These are phyloP conservation scores for Myiotriccus ornatus DNA, from an alignment of 2,797 vertebrate species.

Conservation along the genomic window DNA sequence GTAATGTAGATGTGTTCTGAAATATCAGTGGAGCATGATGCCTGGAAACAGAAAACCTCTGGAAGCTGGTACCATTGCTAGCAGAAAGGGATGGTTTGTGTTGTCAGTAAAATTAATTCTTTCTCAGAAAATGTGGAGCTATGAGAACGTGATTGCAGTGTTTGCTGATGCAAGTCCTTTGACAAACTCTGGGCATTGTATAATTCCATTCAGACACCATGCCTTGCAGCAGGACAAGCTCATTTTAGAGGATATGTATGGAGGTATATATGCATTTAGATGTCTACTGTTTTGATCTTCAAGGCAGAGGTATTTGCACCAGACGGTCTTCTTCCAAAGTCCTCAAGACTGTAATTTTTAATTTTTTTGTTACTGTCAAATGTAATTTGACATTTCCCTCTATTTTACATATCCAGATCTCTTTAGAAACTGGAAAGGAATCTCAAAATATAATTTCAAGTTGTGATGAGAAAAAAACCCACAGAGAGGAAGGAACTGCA, in stretches of 20 bases:
- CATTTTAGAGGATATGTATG: background rate
- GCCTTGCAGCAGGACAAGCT: background rate
- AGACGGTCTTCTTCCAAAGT: background rate
- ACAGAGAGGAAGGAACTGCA: background rate
- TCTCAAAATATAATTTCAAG: background rate
- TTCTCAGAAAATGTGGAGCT: background rate
- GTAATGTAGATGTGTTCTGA: conserved; percentile 23
- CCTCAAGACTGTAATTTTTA: background rate
- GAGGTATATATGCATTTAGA: background rate
- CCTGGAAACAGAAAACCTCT: background rate
- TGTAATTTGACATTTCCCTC: background rate
- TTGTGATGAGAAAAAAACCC: background rate
- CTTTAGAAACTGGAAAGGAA: background rate
- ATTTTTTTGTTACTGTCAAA: background rate
- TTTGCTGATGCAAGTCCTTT: background rate
- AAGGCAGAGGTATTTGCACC: background rate
- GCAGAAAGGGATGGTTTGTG: background rate
- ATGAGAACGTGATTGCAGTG: background rate
- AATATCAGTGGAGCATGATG: conserved; percentile 17
- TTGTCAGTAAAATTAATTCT: background rate
- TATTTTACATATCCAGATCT: background rate
- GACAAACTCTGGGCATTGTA: background rate
- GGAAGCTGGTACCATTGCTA: background rate
- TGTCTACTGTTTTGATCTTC: background rate
- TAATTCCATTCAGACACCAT: background rate